Evolutionary conservation across 2,888 invertebrate genomes (phyloP), one percentile per base, ranked within the genome.

Genomic region (Cylloceria caligata): DNA sequence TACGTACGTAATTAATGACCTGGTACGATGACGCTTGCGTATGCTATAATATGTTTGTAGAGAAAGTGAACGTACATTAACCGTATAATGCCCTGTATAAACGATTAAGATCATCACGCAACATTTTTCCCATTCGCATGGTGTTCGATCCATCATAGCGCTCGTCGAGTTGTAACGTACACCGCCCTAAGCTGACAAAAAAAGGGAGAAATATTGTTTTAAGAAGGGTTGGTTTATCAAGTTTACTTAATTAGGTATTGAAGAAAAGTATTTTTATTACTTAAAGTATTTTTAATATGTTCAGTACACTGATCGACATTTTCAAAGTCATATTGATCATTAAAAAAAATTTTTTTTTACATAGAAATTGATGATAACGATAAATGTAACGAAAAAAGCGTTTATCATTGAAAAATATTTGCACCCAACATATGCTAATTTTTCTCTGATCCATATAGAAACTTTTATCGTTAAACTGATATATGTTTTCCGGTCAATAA

Each of bases 401-500:
- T 3, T 13, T 13, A n/a, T n/a, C 13, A 11, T 3, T n/a, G n/a
- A 13, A 13, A 24, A 16, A 34, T n/a, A 65, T 45, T 45, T n/a
- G 47, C 47, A 16, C 2, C 6, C 9, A 47, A 27, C n/a, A 9
- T 9, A n/a, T 2, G 27, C 16, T 9, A n/a, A 16, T 3, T 67
- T 67, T 16, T 47, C 7, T 24, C 16, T 34, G 30, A 67, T n/a
- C 30, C n/a, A n/a, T n/a, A 1, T 9, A 9, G n/a, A 67, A 67
- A 67, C 16, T n/a, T 42, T 65, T 52, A 52, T 39, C 27, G 34
- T 11, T 21, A 80, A 80, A 64, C 64, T 57, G 19, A 55, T 71
- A 57, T 65, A 65, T 2, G 39, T 21, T 75, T 75, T 57, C 69
- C 65, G 75, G 69, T 75, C 47, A 75, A 80, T 69, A 80, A 55